phyloP scores from a whole-genome alignment of 2,797 vertebrate species.

The Lateolabrax maculatus region DNA sequence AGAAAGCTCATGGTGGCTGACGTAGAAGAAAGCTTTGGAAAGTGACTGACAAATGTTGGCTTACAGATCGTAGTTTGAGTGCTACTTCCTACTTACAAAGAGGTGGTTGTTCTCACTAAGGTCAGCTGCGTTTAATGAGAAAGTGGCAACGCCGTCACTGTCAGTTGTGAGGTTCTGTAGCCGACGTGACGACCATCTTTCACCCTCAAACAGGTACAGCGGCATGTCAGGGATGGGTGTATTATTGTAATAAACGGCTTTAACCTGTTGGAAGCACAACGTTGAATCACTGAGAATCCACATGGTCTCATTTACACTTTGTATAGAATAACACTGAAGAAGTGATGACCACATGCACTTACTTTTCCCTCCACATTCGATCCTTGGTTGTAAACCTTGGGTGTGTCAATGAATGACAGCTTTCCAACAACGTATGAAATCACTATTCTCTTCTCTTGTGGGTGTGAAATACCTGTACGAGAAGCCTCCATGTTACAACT shows the following conservation, averaged over 20 bases:
- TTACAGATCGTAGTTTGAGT: neutral
- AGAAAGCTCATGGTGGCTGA: neutral
- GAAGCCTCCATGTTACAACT: no score
- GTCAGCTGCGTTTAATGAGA: conserved; percentile 61
- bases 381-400: conserved; percentile 62
- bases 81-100: conserved; percentile 59
- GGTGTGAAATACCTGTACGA: conserved; percentile 45
- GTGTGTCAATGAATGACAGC: conserved; percentile 71
- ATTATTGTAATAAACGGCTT: conserved; percentile 66
- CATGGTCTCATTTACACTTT: neutral
- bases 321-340: neutral
- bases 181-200: neutral
- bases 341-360: neutral
- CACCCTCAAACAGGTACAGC: conserved; percentile 67
- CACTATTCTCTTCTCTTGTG: neutral
- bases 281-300: neutral
- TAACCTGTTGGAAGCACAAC: conserved; percentile 69
- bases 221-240: conserved; percentile 59
- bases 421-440: conserved; percentile 69
- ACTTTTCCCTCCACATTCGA: conserved; percentile 74
- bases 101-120: conserved; percentile 27
- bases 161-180: conserved; percentile 78
- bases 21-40: neutral
- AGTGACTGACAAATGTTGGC: neutral
- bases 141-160: conserved; percentile 68